Evolutionary conservation across 1,140 invertebrate genomes (phyloP), one percentile per base, ranked within the genome.

Genomic region (Venustaconcha ellipsiformis): DNA sequence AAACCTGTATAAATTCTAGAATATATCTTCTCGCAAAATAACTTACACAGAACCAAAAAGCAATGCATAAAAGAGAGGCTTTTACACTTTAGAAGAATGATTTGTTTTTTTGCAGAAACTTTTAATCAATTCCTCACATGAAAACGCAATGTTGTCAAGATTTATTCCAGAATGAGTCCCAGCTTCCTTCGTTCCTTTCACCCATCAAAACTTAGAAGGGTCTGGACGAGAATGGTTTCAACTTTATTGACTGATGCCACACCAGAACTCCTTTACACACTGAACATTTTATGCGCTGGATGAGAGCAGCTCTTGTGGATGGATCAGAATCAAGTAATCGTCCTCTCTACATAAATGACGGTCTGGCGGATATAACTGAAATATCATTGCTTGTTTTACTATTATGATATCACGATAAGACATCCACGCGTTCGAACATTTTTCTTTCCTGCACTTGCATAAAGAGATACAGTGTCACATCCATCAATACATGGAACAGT

Each of bases 371-470:
- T 62, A 57, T 72, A 18, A 72, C 75, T 3, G 26, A 57, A 15
- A 23, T 57, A 14, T 11, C 23, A 62, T 5, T 15, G 55, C 64
- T 62, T 8, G 70, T 66, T 17, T 37, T 66, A 70, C 63, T 37
- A 65, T 30, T 37, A 57, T 66, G 2, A 48, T 57, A 5, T 65
- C 70, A n/a, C 23, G 11, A 55, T 37, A 77, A 20, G 57, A 11
- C 14, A 65, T 59, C 2, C 37, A 77, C 8, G 48, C 37, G 0
- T 71, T 14, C 64, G 14, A 74, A 17, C 6, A 48, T 4, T 6
- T 48, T 78, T 78, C 65, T 78, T 74, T 0, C 65, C 76, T 48
- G 69, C 64, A 11, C 58, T 63, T 12, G n/a, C 18, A 58, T 74
- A 78, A 14, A 55, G 2, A 20, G 71, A 78, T 0, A 59, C 58